Conservation (phyloP, 2,113 vertebrate genomes). For the Actinemys pallida region DNA sequence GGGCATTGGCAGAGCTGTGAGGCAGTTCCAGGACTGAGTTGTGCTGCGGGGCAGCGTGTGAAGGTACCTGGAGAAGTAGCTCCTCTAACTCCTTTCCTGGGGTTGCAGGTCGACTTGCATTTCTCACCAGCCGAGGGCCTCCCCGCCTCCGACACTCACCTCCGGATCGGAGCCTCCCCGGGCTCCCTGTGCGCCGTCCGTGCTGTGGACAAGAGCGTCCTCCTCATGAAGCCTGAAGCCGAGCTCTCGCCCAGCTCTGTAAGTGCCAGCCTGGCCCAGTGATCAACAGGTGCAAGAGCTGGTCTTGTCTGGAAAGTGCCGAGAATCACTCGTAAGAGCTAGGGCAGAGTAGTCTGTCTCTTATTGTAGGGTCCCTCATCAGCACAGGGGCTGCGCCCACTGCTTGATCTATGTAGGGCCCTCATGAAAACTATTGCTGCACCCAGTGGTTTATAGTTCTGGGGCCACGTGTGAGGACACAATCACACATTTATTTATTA, state of each 20-base stretch:
- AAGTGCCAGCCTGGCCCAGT: constrained; percentile 7
- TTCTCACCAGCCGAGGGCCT: constrained; percentile 79
- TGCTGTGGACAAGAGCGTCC: constrained; percentile 88
- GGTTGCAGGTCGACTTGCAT: constrained; percentile 78
- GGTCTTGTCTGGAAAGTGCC: background rate
- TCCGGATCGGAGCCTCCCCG: constrained; percentile 77
- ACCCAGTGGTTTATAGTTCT: too few relatives aligned
- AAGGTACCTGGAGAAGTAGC: background rate
- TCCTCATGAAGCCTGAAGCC: constrained; percentile 82
- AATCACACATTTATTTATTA: background rate
- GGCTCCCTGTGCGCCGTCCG: constrained; percentile 88
- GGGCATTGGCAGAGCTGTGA: too few relatives aligned
- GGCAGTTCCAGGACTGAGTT: background rate
- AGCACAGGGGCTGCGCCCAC: too few relatives aligned
- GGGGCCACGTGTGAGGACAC: too few relatives aligned
- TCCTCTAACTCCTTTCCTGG: background rate
- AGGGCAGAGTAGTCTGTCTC: background rate
- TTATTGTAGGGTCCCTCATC: too few relatives aligned
- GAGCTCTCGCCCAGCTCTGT: constrained; percentile 79
- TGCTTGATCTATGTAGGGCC: too few relatives aligned
- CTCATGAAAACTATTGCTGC: too few relatives aligned
- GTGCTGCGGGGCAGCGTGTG: background rate
- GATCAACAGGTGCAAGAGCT: background rate
- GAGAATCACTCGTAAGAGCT: background rate
- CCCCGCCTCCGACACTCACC: constrained; percentile 75